Evolutionary conservation across 2,888 invertebrate species (phyloP), one percentile per base, ranked within the genome.

Genomic region (Acheta domesticus): DNA sequence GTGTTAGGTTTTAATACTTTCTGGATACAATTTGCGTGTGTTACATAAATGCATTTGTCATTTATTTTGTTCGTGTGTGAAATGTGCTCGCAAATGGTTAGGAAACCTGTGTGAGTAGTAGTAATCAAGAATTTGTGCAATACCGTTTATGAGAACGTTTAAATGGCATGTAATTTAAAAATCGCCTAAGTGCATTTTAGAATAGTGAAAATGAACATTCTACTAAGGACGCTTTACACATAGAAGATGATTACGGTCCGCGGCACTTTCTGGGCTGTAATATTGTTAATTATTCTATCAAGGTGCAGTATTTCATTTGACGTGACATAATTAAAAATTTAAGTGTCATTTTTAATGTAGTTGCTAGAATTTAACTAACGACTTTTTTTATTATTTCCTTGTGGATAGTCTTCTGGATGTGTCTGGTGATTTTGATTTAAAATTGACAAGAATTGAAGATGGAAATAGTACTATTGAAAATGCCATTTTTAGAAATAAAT

Each of bases 171-270:
- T 14, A 62, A 62, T 12, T 62, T 62, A 62, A 62, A 62, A 19
- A 14, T n/a, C 62, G 16, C 62, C n/a, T 12, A n/a, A 62, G 62
- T 19, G n/a, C 62, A n/a, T 62, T n/a, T 19, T 19, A 62, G 62
- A 62, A 62, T 62, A 36, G 62, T 62, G n/a, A 62, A 62, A 62
- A 62, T 62, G 62, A 62, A 62, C 62, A n/a, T 19, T 19, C 14
- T 14, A 62, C n/a, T n/a, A 62, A 62, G n/a, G n/a, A 62, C 62
- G 62, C n/a, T n/a, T 62, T 62, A n/a, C 14, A 62, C 14, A 62
- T 62, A 62, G 62, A 62, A 62, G n/a, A 62, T 62, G 62, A 19
- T 62, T 62, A 62, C 62, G 14, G 62, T 62, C 62, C 62, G 62
- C 14, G 62, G 14, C 4, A 62, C 62, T n/a, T n/a, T 62, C n/a